These are phyloP conservation scores for Microtus richardsoni DNA, from an alignment of 2,113 vertebrate genomes.

Conservation along the genomic window DNA sequence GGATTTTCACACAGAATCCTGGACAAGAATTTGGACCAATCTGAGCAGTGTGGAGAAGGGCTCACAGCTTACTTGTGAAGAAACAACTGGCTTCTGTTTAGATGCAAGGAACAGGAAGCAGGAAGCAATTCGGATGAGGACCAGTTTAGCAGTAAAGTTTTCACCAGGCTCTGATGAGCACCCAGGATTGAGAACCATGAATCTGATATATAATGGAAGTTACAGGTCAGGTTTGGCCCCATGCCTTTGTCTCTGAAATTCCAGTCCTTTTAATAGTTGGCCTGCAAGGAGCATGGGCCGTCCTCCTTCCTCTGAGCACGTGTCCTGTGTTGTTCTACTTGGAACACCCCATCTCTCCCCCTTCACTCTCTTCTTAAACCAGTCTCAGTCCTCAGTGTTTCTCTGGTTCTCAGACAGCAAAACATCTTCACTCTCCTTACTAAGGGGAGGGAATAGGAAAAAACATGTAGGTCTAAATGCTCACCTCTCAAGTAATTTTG, in stretches of 20 bases:
- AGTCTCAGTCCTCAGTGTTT: not conserved
- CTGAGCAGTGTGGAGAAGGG: not conserved
- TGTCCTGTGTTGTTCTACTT: not conserved
- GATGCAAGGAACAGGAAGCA: not conserved
- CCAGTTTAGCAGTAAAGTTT: not conserved
- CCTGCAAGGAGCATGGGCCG: not conserved
- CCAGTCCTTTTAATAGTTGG: not conserved
- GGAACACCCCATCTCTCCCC: not conserved
- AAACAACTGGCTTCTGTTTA: not conserved
- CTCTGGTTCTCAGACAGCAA: not conserved
- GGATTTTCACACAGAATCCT: not conserved
- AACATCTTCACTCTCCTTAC: not conserved
- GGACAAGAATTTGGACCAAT: not conserved
- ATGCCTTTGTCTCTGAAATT: not conserved
- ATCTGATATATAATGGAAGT: not conserved
- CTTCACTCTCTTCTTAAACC: not conserved
- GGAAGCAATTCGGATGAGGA: not conserved
- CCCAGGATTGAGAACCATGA: not conserved
- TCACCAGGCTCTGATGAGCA: not conserved
- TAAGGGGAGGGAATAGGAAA: not conserved
- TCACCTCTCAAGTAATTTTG: not conserved
- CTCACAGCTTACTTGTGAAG: not conserved
- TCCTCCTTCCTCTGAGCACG: not conserved
- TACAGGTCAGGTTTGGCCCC: not conserved
- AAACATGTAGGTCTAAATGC: not conserved